Conservation (phyloP, 2,888 invertebrate genomes). For the Drosophila pegasa region DNA sequence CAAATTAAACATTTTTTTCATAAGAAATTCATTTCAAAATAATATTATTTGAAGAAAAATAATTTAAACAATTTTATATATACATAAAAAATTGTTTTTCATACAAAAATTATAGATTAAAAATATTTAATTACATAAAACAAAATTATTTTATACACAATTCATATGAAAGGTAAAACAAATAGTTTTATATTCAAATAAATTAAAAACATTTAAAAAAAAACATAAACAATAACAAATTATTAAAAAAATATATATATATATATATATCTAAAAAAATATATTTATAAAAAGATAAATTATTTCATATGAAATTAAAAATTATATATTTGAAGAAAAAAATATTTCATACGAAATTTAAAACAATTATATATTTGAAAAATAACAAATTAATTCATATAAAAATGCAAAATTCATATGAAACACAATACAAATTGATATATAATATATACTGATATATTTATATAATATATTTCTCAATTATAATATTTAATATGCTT, state of each 20-base stretch:
- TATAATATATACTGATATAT: constrained; percentile 18
- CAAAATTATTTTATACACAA: not conserved
- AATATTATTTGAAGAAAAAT: too few relatives aligned
- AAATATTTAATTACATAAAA: not conserved
- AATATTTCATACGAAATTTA: too few relatives aligned
- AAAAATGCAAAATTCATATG: not conserved
- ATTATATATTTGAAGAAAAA: too few relatives aligned
- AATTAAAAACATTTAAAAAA: not conserved
- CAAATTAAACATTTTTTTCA: too few relatives aligned
- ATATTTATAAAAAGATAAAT: not conserved
- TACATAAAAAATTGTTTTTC: too few relatives aligned
- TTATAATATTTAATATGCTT: constrained; percentile 34
- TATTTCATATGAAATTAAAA: not conserved
- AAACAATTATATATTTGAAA: too few relatives aligned
- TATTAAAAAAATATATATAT: not conserved
- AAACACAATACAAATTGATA: not conserved
- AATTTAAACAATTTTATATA: too few relatives aligned
- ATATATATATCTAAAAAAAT: not conserved
- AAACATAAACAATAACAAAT: not conserved
- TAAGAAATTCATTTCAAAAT: too few relatives aligned
- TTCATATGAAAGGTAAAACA: too few relatives aligned
- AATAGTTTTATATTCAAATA: too few relatives aligned
- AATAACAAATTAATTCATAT: too few relatives aligned
- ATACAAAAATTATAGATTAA: not conserved
- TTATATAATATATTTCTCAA: constrained; percentile 43